These are phyloP conservation scores for Muscicapa adusta DNA, from an alignment of 2,113 vertebrate genomes.

Conservation along the genomic window DNA sequence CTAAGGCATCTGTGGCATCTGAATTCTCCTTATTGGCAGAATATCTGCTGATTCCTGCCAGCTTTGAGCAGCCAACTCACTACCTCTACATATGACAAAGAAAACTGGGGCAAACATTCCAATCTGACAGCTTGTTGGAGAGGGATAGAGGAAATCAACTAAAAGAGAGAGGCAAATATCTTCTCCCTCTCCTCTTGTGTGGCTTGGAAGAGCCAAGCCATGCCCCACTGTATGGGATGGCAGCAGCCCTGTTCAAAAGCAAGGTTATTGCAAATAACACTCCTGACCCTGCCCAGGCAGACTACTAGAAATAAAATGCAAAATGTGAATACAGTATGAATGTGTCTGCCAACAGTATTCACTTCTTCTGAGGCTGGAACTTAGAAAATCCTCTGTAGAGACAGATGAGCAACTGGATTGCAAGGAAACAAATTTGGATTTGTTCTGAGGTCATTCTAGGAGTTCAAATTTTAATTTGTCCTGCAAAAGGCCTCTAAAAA, in stretches of 20 bases:
- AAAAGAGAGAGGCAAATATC: background rate
- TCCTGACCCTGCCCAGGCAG: background rate
- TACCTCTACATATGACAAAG: slow-evolving; percentile 24
- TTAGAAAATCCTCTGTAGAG: background rate
- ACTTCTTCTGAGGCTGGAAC: background rate
- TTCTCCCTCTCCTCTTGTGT: background rate
- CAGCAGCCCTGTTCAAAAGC: background rate
- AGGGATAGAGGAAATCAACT: slow-evolving; percentile 34
- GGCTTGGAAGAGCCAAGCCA: background rate
- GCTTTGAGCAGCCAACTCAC: slow-evolving; percentile 15
- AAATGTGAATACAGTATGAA: background rate
- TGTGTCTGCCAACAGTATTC: background rate
- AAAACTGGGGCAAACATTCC: slow-evolving; percentile 54
- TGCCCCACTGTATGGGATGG: background rate
- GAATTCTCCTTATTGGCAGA: slow-evolving; percentile 30
- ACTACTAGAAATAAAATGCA: background rate
- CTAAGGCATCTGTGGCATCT: background rate
- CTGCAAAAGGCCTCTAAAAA: background rate
- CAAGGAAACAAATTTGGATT: background rate
- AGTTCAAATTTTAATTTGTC: background rate
- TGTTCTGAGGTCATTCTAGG: background rate
- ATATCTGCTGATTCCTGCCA: slow-evolving; percentile 11
- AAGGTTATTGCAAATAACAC: background rate
- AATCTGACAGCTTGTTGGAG: slow-evolving; percentile 45
- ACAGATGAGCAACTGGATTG: background rate